These are phyloP conservation scores for Scaeva pyrastri DNA, from an alignment of 2,888 invertebrate species.

Conservation along the genomic window DNA sequence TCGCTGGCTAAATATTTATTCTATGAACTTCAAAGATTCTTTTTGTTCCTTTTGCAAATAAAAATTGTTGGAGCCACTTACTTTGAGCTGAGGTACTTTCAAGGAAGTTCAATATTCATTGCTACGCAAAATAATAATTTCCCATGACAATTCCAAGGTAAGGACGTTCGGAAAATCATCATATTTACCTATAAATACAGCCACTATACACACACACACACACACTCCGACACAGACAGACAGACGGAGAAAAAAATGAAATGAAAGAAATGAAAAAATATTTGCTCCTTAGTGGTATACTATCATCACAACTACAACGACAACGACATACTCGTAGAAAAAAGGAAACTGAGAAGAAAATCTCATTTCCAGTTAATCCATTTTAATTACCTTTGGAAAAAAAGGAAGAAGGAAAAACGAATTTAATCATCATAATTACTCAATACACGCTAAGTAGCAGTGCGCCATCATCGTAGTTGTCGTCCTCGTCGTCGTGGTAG, in stretches of 20 bases:
- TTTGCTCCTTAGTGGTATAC: constrained; percentile 10
- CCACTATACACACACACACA: not conserved
- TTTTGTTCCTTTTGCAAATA: not conserved
- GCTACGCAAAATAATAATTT: constrained; percentile 35
- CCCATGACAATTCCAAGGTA: constrained; percentile 44
- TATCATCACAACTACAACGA: not conserved
- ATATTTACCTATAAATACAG: not conserved
- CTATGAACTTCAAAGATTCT: not conserved
- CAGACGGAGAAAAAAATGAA: not conserved
- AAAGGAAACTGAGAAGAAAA: constrained; percentile 40
- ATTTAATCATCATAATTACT: constrained; percentile 61
- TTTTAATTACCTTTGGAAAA: constrained; percentile 36
- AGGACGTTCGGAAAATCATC: not conserved
- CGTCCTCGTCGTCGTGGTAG: not conserved
- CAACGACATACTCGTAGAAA: not conserved
- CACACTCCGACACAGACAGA: not conserved
- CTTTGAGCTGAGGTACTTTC: not conserved
- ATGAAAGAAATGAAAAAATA: constrained; percentile 12
- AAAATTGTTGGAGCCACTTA: not conserved
- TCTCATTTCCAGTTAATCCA: constrained; percentile 58
- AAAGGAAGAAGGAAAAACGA: not conserved
- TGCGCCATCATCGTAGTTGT: constrained; percentile 37
- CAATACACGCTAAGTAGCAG: constrained; percentile 64
- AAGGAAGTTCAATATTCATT: constrained; percentile 4
- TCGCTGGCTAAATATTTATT: not conserved